Percentiles rank a stretch among this genome's conserved stretches.
Evolutionary conservation across 1,140 invertebrate species (phyloP).

Genomic region (Aphis craccivora): DNA sequence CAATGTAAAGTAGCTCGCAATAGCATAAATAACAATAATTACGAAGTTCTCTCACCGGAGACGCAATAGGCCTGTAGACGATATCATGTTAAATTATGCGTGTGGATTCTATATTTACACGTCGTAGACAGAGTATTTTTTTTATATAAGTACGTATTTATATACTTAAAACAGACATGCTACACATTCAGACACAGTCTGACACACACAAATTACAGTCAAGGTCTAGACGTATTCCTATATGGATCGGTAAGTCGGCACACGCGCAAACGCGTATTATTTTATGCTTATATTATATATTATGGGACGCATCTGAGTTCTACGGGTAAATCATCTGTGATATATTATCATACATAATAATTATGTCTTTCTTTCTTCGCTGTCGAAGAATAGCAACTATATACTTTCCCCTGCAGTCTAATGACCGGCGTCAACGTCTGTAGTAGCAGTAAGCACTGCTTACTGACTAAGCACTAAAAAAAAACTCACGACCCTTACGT

Average conservation of each 20-base stretch:
- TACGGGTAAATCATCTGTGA: not conserved
- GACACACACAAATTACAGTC: not conserved
- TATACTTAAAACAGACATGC: not conserved
- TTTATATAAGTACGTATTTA: not conserved
- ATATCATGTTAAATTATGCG: not conserved
- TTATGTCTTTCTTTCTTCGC: not conserved
- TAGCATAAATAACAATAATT: not conserved
- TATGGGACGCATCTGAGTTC: not conserved
- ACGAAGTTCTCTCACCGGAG: not conserved
- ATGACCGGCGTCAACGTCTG: not conserved
- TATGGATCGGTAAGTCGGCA: not conserved
- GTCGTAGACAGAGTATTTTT: slow-evolving; percentile 22
- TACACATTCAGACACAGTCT: not conserved
- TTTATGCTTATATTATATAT: not conserved
- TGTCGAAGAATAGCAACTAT: not conserved
- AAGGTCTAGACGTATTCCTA: slow-evolving; percentile 15
- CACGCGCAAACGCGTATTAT: not conserved
- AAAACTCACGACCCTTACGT: not conserved
- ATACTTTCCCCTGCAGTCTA: not conserved
- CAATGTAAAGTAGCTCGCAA: not conserved
- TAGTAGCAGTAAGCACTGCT: not conserved
- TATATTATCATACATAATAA: not conserved
- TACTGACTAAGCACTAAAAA: no score
- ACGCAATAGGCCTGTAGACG: not conserved
- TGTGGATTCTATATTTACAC: slow-evolving; percentile 8